phyloP scores from a whole-genome alignment of 2,888 invertebrate genomes.

The Brassicogethes aeneus region DNA sequence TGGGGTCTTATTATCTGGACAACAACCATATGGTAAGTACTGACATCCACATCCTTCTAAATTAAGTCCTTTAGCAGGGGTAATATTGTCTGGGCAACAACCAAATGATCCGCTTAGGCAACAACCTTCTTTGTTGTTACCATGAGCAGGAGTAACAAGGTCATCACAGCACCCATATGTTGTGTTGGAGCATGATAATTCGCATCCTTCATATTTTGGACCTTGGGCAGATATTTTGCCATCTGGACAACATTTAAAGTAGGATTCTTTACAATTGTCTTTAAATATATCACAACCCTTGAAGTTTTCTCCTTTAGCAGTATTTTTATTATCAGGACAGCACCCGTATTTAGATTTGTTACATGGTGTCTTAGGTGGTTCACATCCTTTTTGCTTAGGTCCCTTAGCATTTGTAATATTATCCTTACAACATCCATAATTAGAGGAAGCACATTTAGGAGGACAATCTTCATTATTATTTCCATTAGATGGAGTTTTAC shows the following conservation, averaged over 20 bases:
- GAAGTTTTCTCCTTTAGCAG: slow-evolving; percentile 53
- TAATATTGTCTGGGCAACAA: slow-evolving; percentile 87
- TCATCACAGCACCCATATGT: slow-evolving; percentile 85
- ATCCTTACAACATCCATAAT: slow-evolving; percentile 83
- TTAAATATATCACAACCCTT: slow-evolving; percentile 47
- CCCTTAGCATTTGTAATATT: slow-evolving; percentile 55
- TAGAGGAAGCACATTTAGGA: slow-evolving; percentile 49
- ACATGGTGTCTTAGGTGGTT: slow-evolving; percentile 38
- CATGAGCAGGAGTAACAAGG: slow-evolving; percentile 74
- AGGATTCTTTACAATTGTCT: slow-evolving; percentile 47
- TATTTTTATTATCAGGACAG: slow-evolving; percentile 59
- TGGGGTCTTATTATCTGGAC: slow-evolving; percentile 70
- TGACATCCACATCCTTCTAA: slow-evolving; percentile 73
- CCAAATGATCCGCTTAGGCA: slow-evolving; percentile 64
- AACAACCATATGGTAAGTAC: slow-evolving; percentile 71
- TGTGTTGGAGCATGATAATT: slow-evolving; percentile 55
- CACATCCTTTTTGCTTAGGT: slow-evolving; percentile 29
- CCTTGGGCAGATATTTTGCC: slow-evolving; percentile 59
- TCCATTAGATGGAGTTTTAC: slow-evolving; percentile 66
- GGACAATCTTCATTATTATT: slow-evolving; percentile 78
- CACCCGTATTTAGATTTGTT: slow-evolving; percentile 58
- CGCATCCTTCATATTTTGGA: slow-evolving; percentile 65
- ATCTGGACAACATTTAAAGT: slow-evolving; percentile 69
- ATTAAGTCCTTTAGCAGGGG: slow-evolving; percentile 71
- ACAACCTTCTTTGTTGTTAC: slow-evolving; percentile 73